Conservation (phyloP, 2,888 invertebrate genomes). For the Elegia similella region DNA sequence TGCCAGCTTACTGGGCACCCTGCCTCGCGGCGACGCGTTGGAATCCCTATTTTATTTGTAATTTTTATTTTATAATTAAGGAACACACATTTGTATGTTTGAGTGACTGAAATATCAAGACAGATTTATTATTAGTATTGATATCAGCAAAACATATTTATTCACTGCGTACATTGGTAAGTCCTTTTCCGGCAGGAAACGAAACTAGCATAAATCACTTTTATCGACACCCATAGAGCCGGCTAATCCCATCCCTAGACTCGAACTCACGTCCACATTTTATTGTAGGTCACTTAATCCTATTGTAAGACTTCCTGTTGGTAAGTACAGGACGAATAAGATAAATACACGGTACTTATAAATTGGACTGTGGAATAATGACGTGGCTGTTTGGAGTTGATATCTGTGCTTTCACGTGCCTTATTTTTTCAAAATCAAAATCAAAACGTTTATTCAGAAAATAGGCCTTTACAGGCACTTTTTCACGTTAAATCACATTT, state of each 20-base stretch:
- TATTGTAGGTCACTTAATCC: constrained; percentile 39
- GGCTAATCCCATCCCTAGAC: constrained; percentile 40
- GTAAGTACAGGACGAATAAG: constrained; percentile 5
- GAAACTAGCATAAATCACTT: constrained; percentile 7
- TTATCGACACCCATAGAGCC: constrained; percentile 24
- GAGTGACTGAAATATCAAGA: too few species aligned
- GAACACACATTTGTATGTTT: too few species aligned
- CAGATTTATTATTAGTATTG: too few species aligned
- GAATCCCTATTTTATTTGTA: too few species aligned
- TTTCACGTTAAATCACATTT: too few species aligned
- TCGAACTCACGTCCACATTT: constrained; percentile 36
- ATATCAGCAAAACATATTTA: too few species aligned
- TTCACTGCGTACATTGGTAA: neutral
- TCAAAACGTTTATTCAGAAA: too few species aligned
- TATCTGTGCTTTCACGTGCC: neutral
- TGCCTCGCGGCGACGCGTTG: too few species aligned
- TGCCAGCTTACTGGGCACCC: too few species aligned
- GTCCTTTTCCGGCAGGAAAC: neutral
- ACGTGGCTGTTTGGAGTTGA: neutral
- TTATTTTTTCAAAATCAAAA: too few species aligned
- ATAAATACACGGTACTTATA: constrained; percentile 12
- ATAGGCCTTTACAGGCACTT: too few species aligned
- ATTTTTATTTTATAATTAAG: too few species aligned
- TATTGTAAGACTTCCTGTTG: constrained; percentile 19
- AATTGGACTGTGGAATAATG: constrained; percentile 1